A percentile compares a stretch with the other conserved stretches of the same genome.
These are phyloP conservation scores for Cyphomyrmex costatus DNA, from an alignment of 1,140 invertebrate species.

Conservation along the genomic window DNA sequence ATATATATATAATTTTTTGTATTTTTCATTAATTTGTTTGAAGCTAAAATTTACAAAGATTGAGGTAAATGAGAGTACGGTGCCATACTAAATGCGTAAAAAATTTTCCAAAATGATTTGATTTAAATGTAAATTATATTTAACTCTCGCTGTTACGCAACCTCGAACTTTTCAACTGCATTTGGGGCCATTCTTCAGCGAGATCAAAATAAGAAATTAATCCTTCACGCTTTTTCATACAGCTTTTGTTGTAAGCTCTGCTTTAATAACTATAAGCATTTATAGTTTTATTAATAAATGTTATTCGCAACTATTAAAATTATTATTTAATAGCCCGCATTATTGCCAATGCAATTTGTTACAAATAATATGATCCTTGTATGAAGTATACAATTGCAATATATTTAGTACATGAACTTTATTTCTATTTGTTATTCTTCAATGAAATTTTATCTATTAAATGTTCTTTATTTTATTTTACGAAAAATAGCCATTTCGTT, in stretches of 20 bases:
- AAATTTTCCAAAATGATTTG: too few relatives aligned
- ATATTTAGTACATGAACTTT: neutral
- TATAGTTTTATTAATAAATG: constrained; percentile 8
- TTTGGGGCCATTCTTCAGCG: too few relatives aligned
- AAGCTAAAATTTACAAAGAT: neutral
- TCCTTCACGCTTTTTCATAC: too few relatives aligned
- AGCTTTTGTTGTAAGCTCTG: too few relatives aligned
- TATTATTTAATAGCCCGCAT: neutral
- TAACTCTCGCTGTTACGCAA: too few relatives aligned
- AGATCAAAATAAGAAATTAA: too few relatives aligned
- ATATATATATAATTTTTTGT: neutral
- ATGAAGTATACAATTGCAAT: neutral
- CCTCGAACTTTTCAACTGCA: too few relatives aligned
- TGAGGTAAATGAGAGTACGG: too few relatives aligned
- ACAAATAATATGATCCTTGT: neutral
- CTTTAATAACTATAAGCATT: neutral
- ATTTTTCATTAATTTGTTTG: constrained; percentile 4
- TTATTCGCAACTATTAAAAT: neutral
- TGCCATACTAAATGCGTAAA: too few relatives aligned
- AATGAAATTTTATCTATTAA: neutral
- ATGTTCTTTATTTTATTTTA: neutral
- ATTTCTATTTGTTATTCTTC: neutral
- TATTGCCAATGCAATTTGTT: neutral
- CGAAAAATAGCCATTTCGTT: neutral
- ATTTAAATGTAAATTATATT: too few relatives aligned